Evolutionary conservation across 2,113 vertebrate species (phyloP).

Genomic region (Eira barbara): DNA sequence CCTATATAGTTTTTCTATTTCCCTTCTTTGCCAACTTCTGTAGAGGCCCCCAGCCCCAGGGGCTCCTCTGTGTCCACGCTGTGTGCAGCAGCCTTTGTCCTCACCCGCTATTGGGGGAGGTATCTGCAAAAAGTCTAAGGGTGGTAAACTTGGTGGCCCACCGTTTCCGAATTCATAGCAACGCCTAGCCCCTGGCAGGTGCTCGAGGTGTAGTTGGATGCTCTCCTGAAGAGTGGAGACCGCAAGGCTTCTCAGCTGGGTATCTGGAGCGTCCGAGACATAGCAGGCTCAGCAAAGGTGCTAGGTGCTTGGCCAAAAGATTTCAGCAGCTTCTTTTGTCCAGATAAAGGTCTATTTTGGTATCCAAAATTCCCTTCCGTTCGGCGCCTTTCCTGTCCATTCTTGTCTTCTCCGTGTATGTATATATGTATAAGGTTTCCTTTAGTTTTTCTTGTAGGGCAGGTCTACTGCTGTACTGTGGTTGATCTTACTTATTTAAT

Average conservation of each 20-base stretch:
- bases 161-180: not conserved
- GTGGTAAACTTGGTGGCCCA: not conserved
- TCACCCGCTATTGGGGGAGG: not conserved
- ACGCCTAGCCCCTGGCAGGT: not conserved
- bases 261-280: not conserved
- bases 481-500: not conserved
- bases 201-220: not conserved
- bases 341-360: no score
- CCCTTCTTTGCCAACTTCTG: not conserved
- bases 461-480: not conserved
- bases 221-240: not conserved
- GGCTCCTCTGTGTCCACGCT: not conserved
- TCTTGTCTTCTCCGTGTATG: not conserved
- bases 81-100: not conserved
- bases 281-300: not conserved
- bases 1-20: not conserved
- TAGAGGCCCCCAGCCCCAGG: not conserved
- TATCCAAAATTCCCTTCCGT: not conserved
- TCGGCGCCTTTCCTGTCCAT: rapidly evolving
- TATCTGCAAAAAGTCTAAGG: not conserved
- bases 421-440: not conserved
- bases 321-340: not conserved
- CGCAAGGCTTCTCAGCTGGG: no score
- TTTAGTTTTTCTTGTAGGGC: not conserved
- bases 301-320: not conserved